phyloP scores from a whole-genome alignment of 2,113 vertebrate genomes.

The Pontoporia blainvillei region DNA sequence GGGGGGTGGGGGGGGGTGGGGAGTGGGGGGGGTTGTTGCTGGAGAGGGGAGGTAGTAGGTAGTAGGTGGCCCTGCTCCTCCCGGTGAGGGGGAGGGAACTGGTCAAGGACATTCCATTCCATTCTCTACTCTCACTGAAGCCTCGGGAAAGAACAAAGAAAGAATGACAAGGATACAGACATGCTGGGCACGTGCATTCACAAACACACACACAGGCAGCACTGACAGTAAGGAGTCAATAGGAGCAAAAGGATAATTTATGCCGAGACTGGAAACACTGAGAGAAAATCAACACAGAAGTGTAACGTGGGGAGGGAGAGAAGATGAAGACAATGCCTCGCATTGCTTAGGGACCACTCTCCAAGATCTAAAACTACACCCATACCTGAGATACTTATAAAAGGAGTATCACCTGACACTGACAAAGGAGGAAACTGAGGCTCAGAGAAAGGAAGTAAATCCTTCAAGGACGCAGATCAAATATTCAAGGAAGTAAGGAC shows the following conservation, averaged over 20 bases:
- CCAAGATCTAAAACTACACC: not conserved
- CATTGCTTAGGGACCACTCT: not conserved
- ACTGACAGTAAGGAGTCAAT: not conserved
- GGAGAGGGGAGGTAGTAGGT: not conserved
- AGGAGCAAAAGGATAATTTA: constrained; percentile 25
- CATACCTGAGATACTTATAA: not conserved
- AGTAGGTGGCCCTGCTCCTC: not conserved
- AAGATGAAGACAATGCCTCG: not conserved
- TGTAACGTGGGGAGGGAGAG: not conserved
- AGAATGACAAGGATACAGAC: constrained; percentile 16
- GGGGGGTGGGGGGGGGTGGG: no score
- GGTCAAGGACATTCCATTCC: not conserved
- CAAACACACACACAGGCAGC: not conserved
- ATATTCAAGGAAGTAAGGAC: not conserved
- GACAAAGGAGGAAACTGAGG: not conserved
- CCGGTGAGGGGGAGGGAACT: not conserved
- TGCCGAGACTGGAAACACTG: constrained; percentile 17
- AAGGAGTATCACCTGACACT: not conserved
- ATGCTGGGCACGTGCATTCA: not conserved
- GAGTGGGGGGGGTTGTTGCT: no score
- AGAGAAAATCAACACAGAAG: constrained; percentile 27
- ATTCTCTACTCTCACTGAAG: not conserved
- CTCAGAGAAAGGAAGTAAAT: not conserved
- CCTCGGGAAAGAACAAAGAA: constrained; percentile 54
- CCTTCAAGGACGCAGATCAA: not conserved